Conservation (phyloP, 2,797 vertebrate genomes). For the Scarus forsteni region DNA sequence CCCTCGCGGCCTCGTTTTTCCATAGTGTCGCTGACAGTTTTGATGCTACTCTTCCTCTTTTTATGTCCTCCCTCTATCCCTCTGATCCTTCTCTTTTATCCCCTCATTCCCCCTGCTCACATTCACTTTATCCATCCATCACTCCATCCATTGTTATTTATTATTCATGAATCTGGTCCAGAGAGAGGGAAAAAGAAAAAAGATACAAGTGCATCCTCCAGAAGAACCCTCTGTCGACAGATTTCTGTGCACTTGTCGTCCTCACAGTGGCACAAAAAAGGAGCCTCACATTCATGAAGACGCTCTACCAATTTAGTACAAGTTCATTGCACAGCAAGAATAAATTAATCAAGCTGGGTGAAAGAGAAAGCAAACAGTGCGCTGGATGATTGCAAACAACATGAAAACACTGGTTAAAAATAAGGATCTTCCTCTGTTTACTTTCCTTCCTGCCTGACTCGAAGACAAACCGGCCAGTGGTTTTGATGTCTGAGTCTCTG, state of each 20-base stretch:
- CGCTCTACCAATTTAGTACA: not conserved
- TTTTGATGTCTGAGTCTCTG: not conserved
- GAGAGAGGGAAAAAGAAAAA: conserved; percentile 32
- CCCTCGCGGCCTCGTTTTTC: conserved; percentile 24
- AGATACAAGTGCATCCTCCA: conserved; percentile 57
- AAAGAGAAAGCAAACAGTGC: not conserved
- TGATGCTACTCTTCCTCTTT: conserved; percentile 17
- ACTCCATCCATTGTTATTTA: conserved; percentile 46
- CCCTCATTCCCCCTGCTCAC: conserved; percentile 14
- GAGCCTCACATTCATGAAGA: conserved; percentile 15
- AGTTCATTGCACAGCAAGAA: not conserved
- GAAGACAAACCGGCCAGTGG: conserved; percentile 1
- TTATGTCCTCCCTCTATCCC: not conserved
- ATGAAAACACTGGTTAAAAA: too few species aligned
- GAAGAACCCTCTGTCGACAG: conserved; percentile 19
- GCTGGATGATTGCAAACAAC: not conserved
- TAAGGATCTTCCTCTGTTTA: not conserved
- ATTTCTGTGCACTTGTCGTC: conserved; percentile 5
- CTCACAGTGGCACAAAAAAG: conserved; percentile 34
- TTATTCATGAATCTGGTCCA: conserved; percentile 70
- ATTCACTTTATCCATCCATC: conserved; percentile 36
- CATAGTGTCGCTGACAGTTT: conserved; percentile 26
- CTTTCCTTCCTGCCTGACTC: not conserved
- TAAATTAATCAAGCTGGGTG: too few species aligned
- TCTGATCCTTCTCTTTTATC: conserved; percentile 43